Base-by-base conservation (phyloP, 1,140 invertebrate species). In the Drosophila nigromelanica region DNA sequence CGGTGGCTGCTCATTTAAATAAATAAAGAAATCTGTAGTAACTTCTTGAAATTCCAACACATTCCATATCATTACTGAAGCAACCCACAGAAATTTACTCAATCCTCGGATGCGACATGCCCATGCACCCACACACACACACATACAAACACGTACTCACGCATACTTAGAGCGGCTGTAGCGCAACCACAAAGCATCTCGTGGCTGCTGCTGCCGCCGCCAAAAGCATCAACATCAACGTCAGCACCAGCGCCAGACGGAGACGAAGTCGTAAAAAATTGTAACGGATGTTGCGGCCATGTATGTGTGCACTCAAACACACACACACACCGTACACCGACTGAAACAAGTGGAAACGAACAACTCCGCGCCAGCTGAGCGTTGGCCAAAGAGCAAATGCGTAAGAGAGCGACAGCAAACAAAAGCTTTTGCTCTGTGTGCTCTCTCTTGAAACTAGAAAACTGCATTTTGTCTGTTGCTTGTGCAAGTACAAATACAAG, bases 1-100 rank as follows among this genome's bases (percentile, higher is more conserved):
- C 56, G 33, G 55, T 80, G 83, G 79, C 73, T 90, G 86, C 86
- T 90, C 87, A 90, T 90, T 90, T 90, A 90, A 90, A 90, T 90
- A 90, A 90, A 90, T 90, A 90, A 90, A 90, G 87, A 90, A 90
- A 90, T 90, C 87, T 90, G 79, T 52, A 87, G 87, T 80, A 90
- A 90, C 76, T 82, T 90, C 87, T 90, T 90, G 79, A 90, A 90
- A 90, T 90, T 90, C 87, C 87, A 90, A 90, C 82, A 89, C 87
- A 90, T 83, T 90, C 87, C 79, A 83, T 90, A 90, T 87, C 87
- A 90, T 89, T 90, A 90, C 82, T 78, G 76, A 76, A 82, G 87
- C 73, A 87, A 79, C 82, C 87, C 87, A 78, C 87, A 90, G 78
- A 86, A 90, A 90, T 90, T 79, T 80, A 61, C 83, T 90, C 87